These are phyloP conservation scores for Euwallacea similis DNA, from an alignment of 1,140 invertebrate species.

Conservation along the genomic window DNA sequence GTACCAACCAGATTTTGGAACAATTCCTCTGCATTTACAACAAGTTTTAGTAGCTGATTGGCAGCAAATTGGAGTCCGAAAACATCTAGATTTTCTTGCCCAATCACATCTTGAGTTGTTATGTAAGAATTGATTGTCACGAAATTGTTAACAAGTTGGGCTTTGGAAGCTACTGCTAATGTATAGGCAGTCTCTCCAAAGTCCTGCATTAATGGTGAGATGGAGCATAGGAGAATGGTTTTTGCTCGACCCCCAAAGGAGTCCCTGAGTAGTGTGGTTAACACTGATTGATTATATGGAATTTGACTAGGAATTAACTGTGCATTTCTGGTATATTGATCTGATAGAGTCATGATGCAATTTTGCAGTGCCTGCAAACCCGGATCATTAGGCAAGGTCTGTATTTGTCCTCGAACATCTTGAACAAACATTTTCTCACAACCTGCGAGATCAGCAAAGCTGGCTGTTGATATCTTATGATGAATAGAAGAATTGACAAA, in stretches of 20 bases:
- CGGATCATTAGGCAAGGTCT: slow-evolving; percentile 55
- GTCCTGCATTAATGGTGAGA: slow-evolving; percentile 64
- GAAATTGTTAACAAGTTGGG: slow-evolving; percentile 65
- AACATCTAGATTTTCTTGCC: slow-evolving; percentile 56
- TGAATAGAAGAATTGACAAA: slow-evolving; percentile 59
- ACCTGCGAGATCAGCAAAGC: slow-evolving; percentile 67
- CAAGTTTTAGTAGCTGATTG: slow-evolving; percentile 77
- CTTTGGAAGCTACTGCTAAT: slow-evolving; percentile 63
- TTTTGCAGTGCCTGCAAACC: slow-evolving; percentile 64
- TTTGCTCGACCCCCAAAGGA: slow-evolving; percentile 71
- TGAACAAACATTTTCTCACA: slow-evolving; percentile 59
- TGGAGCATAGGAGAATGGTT: slow-evolving; percentile 66
- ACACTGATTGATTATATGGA: slow-evolving; percentile 64
- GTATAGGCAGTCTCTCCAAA: slow-evolving; percentile 65
- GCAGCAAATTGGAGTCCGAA: slow-evolving; percentile 80
- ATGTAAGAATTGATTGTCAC: slow-evolving; percentile 69
- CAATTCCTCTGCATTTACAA: slow-evolving; percentile 80
- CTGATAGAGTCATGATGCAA: slow-evolving; percentile 63
- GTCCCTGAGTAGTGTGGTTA: slow-evolving; percentile 68
- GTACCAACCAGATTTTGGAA: slow-evolving; percentile 67
- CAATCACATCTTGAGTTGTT: slow-evolving; percentile 60
- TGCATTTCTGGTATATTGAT: slow-evolving; percentile 57
- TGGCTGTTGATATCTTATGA: slow-evolving; percentile 67
- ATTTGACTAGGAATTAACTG: slow-evolving; percentile 44
- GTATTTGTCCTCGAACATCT: slow-evolving; percentile 51